These are phyloP conservation scores for Harpalus rufipes DNA, from an alignment of 2,888 invertebrate genomes.

Conservation along the genomic window DNA sequence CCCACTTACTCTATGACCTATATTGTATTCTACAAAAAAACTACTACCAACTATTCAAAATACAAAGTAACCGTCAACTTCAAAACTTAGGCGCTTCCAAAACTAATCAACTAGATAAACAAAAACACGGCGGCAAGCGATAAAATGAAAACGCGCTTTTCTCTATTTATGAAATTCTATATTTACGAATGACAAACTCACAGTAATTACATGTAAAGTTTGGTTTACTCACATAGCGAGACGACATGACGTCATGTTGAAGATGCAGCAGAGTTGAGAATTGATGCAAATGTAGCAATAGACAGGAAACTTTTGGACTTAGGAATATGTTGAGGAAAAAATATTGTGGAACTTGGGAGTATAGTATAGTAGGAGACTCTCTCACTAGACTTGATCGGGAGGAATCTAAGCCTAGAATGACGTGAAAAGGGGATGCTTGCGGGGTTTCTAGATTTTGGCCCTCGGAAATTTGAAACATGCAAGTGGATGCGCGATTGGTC, in stretches of 20 bases:
- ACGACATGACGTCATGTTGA: slow-evolving; percentile 35
- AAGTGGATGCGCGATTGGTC: slow-evolving; percentile 53
- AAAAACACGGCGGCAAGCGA: slow-evolving; percentile 38
- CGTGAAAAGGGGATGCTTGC: slow-evolving; percentile 55
- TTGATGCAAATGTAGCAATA: background rate
- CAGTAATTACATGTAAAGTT: slow-evolving; percentile 27
- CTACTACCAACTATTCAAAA: slow-evolving; percentile 32
- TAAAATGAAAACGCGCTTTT: slow-evolving; percentile 1
- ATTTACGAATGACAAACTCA: slow-evolving; percentile 37
- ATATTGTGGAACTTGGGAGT: slow-evolving; percentile 4
- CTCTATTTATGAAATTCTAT: slow-evolving; percentile 47
- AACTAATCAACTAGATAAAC: slow-evolving; percentile 50
- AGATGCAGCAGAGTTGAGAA: background rate
- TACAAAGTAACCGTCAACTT: slow-evolving; percentile 12
- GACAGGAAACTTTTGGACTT: background rate
- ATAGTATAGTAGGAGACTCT: slow-evolving; percentile 5
- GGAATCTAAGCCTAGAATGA: slow-evolving; percentile 61
- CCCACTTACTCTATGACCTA: slow-evolving; percentile 57
- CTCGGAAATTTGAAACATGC: slow-evolving; percentile 63
- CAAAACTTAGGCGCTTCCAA: slow-evolving; percentile 20
- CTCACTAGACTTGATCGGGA: slow-evolving; percentile 42
- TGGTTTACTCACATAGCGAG: slow-evolving; percentile 47
- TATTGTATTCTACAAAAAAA: slow-evolving; percentile 25
- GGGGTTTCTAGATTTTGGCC: slow-evolving; percentile 64
- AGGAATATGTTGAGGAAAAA: background rate